Conservation (phyloP, 1,140 invertebrate genomes). For the Procambarus clarkii region DNA sequence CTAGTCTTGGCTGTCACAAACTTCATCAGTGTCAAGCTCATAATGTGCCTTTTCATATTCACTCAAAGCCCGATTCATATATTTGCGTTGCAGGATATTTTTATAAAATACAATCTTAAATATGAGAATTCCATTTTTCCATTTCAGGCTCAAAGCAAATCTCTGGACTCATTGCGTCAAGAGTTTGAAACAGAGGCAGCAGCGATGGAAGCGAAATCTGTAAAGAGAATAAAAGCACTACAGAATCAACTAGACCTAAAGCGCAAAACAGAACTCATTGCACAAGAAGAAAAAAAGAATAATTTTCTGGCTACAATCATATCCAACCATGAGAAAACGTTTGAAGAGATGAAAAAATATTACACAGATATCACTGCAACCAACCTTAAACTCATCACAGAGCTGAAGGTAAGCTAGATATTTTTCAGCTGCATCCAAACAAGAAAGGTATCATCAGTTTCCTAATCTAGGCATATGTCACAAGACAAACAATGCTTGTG, state of each 20-base stretch:
- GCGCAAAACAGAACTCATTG: constrained; percentile 55
- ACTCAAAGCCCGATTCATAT: no score
- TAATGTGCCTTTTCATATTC: no score
- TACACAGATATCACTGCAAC: constrained; percentile 61
- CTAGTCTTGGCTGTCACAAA: no score
- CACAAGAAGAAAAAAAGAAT: constrained; percentile 62
- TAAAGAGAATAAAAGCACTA: constrained; percentile 49
- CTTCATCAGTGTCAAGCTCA: no score
- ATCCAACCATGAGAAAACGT: constrained; percentile 54
- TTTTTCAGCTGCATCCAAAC: no score
- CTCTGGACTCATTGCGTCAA: constrained; percentile 37
- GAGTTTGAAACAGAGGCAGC: constrained; percentile 50
- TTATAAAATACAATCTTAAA: not conserved
- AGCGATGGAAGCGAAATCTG: constrained; percentile 54
- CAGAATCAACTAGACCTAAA: constrained; percentile 59
- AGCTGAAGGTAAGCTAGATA: constrained; percentile 38
- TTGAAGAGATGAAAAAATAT: constrained; percentile 63
- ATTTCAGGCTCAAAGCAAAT: constrained; percentile 44
- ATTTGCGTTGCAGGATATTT: no score
- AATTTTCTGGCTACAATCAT: constrained; percentile 55
- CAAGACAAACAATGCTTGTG: no score
- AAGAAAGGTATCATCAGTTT: no score
- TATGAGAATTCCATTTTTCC: not conserved
- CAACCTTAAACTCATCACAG: constrained; percentile 55
- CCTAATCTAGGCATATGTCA: no score